phyloP scores from a whole-genome alignment of 2,113 vertebrate genomes.

The Pseudorectes ferrugineus region DNA sequence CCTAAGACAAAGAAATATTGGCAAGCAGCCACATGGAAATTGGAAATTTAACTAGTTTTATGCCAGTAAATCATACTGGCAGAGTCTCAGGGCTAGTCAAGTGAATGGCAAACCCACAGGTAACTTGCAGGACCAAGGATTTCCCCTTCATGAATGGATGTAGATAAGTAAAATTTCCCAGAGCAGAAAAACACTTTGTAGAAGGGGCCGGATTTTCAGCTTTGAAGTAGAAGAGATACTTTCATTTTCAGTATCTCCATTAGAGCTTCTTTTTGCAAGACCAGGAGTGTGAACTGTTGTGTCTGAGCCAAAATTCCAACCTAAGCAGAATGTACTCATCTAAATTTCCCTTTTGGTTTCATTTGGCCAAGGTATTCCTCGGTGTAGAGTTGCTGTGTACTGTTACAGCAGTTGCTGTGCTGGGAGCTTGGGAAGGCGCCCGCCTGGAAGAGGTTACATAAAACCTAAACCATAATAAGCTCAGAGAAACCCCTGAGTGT shows the following conservation, averaged over 20 bases:
- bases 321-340: conserved; percentile 63
- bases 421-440: conserved; percentile 45
- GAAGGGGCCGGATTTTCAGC: not conserved
- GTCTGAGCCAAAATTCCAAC: conserved; percentile 61
- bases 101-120: not conserved
- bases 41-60: not conserved
- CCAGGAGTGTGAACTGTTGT: conserved; percentile 14
- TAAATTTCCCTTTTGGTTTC: conserved; percentile 67
- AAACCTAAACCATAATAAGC: conserved; percentile 13
- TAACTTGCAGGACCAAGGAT: not conserved
- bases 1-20: not conserved
- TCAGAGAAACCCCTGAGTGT: conserved; percentile 35
- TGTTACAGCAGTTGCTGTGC: conserved; percentile 56
- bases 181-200: not conserved
- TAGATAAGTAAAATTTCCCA: conserved; percentile 35
- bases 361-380: conserved; percentile 58
- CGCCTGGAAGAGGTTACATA: conserved; percentile 49
- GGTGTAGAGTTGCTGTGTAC: conserved; percentile 63
- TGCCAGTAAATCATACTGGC: not conserved
- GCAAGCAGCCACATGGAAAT: not conserved
- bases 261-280: conserved; percentile 8
- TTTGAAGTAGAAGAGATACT: conserved; percentile 42
- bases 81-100: not conserved
- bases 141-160: conserved; percentile 15
- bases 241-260: conserved; percentile 64